Evolutionary conservation across 2,888 invertebrate species (phyloP).

Genomic region (Troides oblongomaculatus): DNA sequence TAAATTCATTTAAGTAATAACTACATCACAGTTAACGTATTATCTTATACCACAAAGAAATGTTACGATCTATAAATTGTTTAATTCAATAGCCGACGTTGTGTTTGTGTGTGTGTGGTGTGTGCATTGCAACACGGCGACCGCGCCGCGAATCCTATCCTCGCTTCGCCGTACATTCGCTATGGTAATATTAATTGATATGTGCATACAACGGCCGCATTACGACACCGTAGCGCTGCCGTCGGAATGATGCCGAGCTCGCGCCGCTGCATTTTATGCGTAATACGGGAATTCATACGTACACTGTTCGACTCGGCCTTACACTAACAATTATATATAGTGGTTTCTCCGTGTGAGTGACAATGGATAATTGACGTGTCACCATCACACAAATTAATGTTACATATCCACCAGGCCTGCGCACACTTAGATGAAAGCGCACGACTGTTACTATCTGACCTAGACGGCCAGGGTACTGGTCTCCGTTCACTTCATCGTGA

Average conservation of each 20-base stretch:
- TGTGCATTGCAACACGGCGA: not conserved
- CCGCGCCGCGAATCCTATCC: not conserved
- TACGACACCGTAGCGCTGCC: conserved; percentile 9
- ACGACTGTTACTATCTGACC: no score
- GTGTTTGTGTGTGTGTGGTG: not conserved
- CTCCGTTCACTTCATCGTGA: no score
- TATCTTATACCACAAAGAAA: not conserved
- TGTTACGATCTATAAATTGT: conserved; percentile 5
- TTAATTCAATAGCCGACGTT: not conserved
- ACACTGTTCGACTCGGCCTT: not conserved
- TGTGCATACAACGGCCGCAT: conserved; percentile 1
- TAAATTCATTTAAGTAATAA: no score
- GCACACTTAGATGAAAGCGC: no score
- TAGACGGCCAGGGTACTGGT: no score
- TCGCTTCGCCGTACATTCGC: conserved; percentile 9
- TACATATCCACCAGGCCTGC: no score
- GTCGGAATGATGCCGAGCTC: conserved; percentile 1
- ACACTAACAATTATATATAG: no score
- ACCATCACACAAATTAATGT: no score
- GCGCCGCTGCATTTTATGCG: conserved; percentile 11
- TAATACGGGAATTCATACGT: not conserved
- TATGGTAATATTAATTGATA: conserved; percentile 22
- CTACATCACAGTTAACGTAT: no score
- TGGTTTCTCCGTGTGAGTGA: no score
- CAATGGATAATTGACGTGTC: no score